A percentile compares a stretch with the other conserved stretches of the same genome.
phyloP scores from a whole-genome alignment of 2,797 vertebrate genomes.

The Squalus acanthias region DNA sequence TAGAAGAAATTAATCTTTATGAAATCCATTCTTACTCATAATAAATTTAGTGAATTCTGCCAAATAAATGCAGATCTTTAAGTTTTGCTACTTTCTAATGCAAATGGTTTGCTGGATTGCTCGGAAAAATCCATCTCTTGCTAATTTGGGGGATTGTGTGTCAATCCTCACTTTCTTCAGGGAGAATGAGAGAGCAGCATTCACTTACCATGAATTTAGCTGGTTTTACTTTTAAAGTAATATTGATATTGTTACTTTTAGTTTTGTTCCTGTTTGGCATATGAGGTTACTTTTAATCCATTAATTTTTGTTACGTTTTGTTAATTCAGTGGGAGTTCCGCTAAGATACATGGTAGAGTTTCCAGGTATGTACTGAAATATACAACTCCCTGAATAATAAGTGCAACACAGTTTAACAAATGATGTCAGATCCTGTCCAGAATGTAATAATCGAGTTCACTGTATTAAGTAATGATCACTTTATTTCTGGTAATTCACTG shows the following conservation, averaged over 20 bases:
- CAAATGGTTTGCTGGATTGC: neutral
- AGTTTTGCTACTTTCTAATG: neutral
- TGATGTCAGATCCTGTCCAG: neutral
- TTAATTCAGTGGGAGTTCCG: neutral
- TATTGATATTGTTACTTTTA: neutral
- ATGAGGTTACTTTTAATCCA: neutral
- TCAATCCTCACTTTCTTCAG: neutral
- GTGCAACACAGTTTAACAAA: too few relatives aligned
- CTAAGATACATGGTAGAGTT: neutral
- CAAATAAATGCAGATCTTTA: neutral
- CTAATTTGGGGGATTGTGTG: neutral
- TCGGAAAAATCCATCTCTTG: neutral
- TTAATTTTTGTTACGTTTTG: neutral
- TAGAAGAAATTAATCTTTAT: neutral
- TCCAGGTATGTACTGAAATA: neutral
- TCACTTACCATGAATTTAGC: neutral
- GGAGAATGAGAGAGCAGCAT: neutral
- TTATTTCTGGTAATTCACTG: too few relatives aligned
- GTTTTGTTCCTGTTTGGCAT: neutral
- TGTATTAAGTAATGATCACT: neutral
- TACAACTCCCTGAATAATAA: neutral
- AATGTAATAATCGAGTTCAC: neutral
- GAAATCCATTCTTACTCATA: neutral
- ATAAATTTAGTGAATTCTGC: neutral
- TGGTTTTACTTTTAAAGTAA: neutral